Base-by-base conservation (phyloP, 2,888 invertebrate species). In the Chorisops tibialis region DNA sequence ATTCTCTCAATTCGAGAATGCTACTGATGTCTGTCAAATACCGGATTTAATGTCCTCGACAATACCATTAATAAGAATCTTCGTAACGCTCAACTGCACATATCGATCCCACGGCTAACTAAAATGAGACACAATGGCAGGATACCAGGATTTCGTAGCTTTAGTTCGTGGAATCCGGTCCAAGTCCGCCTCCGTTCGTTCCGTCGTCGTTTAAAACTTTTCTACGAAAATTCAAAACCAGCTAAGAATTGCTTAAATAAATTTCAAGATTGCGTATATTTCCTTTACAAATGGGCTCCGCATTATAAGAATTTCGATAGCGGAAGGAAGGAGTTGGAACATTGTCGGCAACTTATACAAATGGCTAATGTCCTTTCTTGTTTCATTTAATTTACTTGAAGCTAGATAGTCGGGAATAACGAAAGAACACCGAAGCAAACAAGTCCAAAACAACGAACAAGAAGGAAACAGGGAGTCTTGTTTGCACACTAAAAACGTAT, bases 31-130 rank as follows among this genome's bases (percentile, higher is more conserved):
- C 41, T 38, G 19, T 19, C 41, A 30, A 45, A 30, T 11, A 30
- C 22, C 45, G 43, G 45, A 56, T 43, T 21, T 45, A 30, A 16
- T 45, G 43, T 56, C 45, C 45, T 56, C 56, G 30, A 56, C 41
- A 39, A 22, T 16, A n/a, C 18, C 30, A 59, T 59, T 48, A 59
- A 59, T 48, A 48, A 48, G 30, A 59, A 45, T 18, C 37, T 14
- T 59, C 37, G 48, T 30, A 12, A 59, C 59, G 59, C 59, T 48
- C 16, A 37, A 59, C 48, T 59, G 59, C 35, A 59, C 59, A 48
- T 48, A 59, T 59, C 59, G 59, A 59, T 59, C 59, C 24, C 14
- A n/a, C n/a, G n/a, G n/a, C n/a, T n/a, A n/a, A n/a, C n/a, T n/a
- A n/a, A n/a, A n/a, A n/a, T n/a, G n/a, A n/a, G n/a, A n/a, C n/a